Conservation (phyloP, 2,888 invertebrate genomes). For the Allygus modestus region DNA sequence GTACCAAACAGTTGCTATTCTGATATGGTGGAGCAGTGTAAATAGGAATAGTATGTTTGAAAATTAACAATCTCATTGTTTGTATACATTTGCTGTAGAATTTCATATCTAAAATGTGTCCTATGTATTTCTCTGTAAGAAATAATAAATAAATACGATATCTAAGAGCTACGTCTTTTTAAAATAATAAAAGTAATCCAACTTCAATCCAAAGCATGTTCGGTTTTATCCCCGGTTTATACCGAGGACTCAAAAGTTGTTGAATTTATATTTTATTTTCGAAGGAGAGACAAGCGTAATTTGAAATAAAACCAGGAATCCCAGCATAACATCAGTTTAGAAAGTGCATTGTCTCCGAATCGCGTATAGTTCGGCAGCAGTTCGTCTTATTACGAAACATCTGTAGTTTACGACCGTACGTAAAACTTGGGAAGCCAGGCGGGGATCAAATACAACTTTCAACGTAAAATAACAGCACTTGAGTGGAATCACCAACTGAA, state of each 20-base stretch:
- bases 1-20: no score
- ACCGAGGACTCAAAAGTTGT: background rate
- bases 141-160: no score
- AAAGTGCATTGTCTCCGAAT: slow-evolving; percentile 25
- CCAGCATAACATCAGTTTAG: background rate
- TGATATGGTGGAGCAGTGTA: no score
- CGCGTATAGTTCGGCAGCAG: background rate
- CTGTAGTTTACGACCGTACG: slow-evolving; percentile 29
- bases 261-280: background rate
- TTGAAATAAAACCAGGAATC: slow-evolving; percentile 13
- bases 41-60: no score
- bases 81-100: no score
- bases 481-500: background rate
- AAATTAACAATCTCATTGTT: no score
- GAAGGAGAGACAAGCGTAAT: slow-evolving; percentile 4
- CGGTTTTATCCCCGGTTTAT: background rate
- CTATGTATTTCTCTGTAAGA: no score
- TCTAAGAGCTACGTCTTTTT: no score
- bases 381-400: slow-evolving; percentile 21
- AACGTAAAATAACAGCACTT: slow-evolving; percentile 11
- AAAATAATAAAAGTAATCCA: no score
- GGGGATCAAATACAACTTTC: slow-evolving; percentile 29
- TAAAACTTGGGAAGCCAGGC: slow-evolving; percentile 7
- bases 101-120: no score
- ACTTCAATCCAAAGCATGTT: background rate